These are phyloP conservation scores for Alcis repandata DNA, from an alignment of 2,888 invertebrate species.

Conservation along the genomic window DNA sequence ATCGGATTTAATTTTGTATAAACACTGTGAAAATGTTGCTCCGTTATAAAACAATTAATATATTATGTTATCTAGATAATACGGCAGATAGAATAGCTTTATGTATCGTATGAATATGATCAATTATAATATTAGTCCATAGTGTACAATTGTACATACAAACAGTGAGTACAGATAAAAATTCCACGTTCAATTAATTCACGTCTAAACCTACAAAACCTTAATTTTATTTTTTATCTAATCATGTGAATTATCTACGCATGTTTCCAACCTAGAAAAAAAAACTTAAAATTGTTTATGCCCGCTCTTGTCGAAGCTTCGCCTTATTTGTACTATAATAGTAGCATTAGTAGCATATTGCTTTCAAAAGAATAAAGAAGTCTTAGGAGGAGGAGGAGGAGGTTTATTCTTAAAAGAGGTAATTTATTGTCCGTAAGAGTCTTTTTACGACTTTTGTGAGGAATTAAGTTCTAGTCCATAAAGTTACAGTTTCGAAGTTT, in stretches of 20 bases:
- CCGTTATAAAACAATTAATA: neutral
- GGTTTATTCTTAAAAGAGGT: slow-evolving; percentile 36
- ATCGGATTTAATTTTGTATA: slow-evolving; percentile 16
- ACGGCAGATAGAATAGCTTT: neutral
- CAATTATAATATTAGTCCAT: too few species aligned
- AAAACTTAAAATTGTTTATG: too few species aligned
- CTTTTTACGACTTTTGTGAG: slow-evolving; percentile 22
- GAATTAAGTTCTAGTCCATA: slow-evolving; percentile 14
- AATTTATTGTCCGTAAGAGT: slow-evolving; percentile 30
- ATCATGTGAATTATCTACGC: too few species aligned
- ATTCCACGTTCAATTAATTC: too few species aligned
- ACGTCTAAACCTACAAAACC: too few species aligned
- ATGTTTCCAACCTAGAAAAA: too few species aligned
- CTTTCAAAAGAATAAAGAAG: slow-evolving; percentile 14
- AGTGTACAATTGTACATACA: too few species aligned
- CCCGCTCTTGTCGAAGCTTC: too few species aligned
- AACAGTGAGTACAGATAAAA: too few species aligned
- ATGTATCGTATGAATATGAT: neutral
- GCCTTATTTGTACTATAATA: too few species aligned
- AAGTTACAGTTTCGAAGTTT: slow-evolving; percentile 15
- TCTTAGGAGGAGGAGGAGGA: too few species aligned
- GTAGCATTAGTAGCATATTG: neutral
- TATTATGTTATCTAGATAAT: neutral
- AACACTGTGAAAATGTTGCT: slow-evolving; percentile 9
- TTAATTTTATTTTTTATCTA: too few species aligned